Conservation (phyloP, 2,113 vertebrate genomes). For the Pagrus major region DNA sequence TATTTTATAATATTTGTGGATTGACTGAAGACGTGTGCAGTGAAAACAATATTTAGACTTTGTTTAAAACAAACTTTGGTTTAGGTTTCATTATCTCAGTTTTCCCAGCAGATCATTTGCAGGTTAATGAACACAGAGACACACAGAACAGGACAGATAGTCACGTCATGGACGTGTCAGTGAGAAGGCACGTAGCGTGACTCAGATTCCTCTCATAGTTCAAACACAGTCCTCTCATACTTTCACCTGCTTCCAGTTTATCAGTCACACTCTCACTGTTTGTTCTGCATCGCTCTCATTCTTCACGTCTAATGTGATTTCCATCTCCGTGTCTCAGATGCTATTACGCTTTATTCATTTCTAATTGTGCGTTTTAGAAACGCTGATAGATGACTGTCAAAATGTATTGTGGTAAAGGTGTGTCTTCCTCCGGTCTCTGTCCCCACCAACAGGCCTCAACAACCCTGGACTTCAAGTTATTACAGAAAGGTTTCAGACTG, state of each 20-base stretch:
- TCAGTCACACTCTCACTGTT: not conserved
- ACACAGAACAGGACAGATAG: not conserved
- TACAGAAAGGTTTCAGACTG: not conserved
- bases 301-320: not conserved
- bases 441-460: not conserved
- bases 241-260: constrained; percentile 10
- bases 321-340: not conserved
- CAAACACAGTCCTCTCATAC: constrained; percentile 19
- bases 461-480: not conserved
- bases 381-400: not conserved
- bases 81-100: not conserved
- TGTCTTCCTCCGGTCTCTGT: not conserved
- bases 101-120: not conserved
- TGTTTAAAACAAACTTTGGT: too few species aligned
- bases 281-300: not conserved
- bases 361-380: not conserved
- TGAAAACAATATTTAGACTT: not conserved
- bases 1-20: too few species aligned
- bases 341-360: not conserved
- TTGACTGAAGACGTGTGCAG: not conserved
- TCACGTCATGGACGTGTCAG: not conserved
- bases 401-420: not conserved
- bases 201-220: constrained; percentile 53
- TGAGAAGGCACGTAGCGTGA: constrained; percentile 6
- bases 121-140: not conserved